phyloP scores from a whole-genome alignment of 1,140 invertebrate species.

The Lepidostoma basale region DNA sequence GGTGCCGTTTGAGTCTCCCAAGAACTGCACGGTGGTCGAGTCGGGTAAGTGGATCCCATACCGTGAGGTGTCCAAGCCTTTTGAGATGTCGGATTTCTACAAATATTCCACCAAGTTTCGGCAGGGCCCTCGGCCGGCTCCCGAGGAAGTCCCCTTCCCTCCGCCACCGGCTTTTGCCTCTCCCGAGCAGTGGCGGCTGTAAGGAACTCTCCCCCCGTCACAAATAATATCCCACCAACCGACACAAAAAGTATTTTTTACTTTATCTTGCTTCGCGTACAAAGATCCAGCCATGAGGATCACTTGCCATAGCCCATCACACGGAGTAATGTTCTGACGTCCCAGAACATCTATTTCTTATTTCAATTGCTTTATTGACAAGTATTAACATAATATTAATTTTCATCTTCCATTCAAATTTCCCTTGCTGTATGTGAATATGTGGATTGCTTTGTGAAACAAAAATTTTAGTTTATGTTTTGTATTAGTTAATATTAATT shows the following conservation, averaged over 20 bases:
- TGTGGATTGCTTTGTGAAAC: no score
- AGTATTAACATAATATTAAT: no score
- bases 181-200: constrained; percentile 34
- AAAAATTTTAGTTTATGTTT: no score
- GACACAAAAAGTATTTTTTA: neutral
- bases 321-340: no score
- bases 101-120: constrained; percentile 94
- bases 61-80: constrained; percentile 92
- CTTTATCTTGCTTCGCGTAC: neutral
- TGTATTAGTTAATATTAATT: no score
- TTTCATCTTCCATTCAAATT: no score
- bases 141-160: neutral
- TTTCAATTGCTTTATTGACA: no score
- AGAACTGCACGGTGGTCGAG: constrained; percentile 83
- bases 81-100: constrained; percentile 96
- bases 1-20: constrained; percentile 73
- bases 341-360: no score
- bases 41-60: constrained; percentile 90
- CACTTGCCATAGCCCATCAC: neutral
- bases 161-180: neutral
- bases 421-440: no score
- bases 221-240: neutral
- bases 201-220: constrained; percentile 29
- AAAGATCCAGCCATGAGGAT: neutral
- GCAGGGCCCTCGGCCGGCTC: constrained; percentile 56